Evolutionary conservation across 2,888 invertebrate genomes (phyloP).

Genomic region (Catocala sponsa): DNA sequence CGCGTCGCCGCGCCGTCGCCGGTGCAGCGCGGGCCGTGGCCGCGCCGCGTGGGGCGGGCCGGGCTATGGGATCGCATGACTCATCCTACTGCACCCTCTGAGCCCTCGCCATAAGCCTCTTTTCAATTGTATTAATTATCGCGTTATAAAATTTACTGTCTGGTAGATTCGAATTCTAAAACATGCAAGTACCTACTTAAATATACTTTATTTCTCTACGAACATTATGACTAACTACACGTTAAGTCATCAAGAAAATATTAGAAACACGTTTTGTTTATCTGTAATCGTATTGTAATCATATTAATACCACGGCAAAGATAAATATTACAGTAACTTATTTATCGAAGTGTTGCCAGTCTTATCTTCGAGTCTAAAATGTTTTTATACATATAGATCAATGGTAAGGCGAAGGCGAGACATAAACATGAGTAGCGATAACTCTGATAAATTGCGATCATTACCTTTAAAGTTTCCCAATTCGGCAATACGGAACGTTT

Average conservation of each 20-base stretch:
- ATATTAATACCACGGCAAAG: not conserved
- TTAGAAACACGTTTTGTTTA: slow-evolving; percentile 8
- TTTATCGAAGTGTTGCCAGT: too few species aligned
- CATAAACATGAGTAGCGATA: not conserved
- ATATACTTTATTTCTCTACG: too few species aligned
- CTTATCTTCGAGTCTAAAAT: not conserved
- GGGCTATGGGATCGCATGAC: slow-evolving; percentile 13
- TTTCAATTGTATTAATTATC: slow-evolving; percentile 28
- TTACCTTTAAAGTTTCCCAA: slow-evolving; percentile 32
- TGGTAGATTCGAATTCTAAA: slow-evolving; percentile 16
- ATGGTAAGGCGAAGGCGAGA: not conserved
- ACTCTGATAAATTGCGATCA: slow-evolving; percentile 19
- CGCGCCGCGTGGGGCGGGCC: slow-evolving; percentile 15
- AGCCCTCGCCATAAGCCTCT: slow-evolving; percentile 7
- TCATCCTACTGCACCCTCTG: slow-evolving; percentile 45
- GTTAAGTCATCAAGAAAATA: too few species aligned
- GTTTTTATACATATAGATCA: not conserved
- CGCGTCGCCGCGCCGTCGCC: not conserved
- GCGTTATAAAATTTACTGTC: slow-evolving; percentile 12
- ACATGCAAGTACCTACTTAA: not conserved
- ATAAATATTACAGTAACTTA: too few species aligned
- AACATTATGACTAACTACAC: too few species aligned
- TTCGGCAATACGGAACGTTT: slow-evolving; percentile 38
- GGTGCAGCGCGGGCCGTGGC: slow-evolving; percentile 23
- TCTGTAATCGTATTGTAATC: slow-evolving; percentile 1